phyloP scores from a whole-genome alignment of 2,888 invertebrate species.

The Dolomedes plantarius region DNA sequence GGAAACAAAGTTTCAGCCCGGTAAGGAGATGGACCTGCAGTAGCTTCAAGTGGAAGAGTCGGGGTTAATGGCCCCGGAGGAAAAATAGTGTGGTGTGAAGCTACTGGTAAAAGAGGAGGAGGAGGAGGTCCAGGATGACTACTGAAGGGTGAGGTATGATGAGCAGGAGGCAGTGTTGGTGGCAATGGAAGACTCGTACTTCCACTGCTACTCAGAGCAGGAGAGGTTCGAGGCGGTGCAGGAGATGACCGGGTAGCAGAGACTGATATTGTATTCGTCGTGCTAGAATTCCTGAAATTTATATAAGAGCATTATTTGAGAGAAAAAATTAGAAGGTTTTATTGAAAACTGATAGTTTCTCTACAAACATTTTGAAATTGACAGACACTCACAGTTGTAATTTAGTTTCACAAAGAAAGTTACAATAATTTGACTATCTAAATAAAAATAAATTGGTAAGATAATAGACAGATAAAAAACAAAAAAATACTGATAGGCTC shows the following conservation, averaged over 20 bases:
- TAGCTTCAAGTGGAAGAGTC: constrained; percentile 71
- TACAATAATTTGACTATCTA: too few relatives aligned
- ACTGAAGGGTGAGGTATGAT: constrained; percentile 63
- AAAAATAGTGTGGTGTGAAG: constrained; percentile 70
- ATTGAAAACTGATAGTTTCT: too few relatives aligned
- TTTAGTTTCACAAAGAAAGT: too few relatives aligned
- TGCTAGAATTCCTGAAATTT: constrained; percentile 38
- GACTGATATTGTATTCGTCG: constrained; percentile 47
- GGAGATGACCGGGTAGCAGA: constrained; percentile 47
- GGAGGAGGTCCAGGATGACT: constrained; percentile 53
- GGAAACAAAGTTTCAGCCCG: constrained; percentile 73
- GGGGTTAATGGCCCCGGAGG: constrained; percentile 70
- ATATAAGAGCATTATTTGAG: too few relatives aligned
- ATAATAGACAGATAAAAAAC: too few relatives aligned
- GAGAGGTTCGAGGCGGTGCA: constrained; percentile 32
- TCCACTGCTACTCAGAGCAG: constrained; percentile 35
- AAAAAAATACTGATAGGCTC: too few relatives aligned
- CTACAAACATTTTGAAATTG: too few relatives aligned
- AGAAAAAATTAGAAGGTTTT: too few relatives aligned
- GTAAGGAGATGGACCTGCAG: constrained; percentile 72
- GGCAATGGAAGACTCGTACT: constrained; percentile 58
- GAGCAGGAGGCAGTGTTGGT: constrained; percentile 64
- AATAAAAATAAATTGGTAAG: too few relatives aligned
- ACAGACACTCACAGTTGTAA: too few relatives aligned
- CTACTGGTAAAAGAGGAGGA: constrained; percentile 55